Conservation (phyloP, 2,888 invertebrate genomes). For the Zaprionus bogoriensis region DNA sequence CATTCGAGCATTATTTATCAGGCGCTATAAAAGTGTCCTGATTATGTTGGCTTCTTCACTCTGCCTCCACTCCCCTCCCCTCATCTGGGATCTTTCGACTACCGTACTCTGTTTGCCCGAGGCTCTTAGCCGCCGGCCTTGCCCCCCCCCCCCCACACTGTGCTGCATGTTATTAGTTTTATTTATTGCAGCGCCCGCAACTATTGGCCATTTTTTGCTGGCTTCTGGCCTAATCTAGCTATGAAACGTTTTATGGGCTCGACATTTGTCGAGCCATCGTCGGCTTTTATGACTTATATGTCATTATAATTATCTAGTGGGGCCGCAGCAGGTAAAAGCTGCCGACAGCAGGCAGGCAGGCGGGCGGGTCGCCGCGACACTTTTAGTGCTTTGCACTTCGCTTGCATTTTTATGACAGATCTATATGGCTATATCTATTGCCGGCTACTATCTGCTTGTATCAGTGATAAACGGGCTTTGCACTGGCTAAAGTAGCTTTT, state of each 20-base stretch:
- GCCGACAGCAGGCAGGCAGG: background rate
- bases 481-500: background rate
- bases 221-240: slow-evolving; percentile 44
- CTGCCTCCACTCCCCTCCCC: background rate
- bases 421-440: background rate
- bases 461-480: slow-evolving; percentile 1
- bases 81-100: too few species aligned
- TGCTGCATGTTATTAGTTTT: slow-evolving; percentile 55
- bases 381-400: slow-evolving; percentile 7
- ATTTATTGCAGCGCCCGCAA: slow-evolving; percentile 53
- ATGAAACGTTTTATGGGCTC: slow-evolving; percentile 56
- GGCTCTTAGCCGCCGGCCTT: slow-evolving; percentile 9
- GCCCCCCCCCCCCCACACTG: slow-evolving; percentile 29
- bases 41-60: slow-evolving; percentile 54
- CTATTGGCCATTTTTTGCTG: slow-evolving; percentile 15
- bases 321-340: background rate
- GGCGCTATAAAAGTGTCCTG: slow-evolving; percentile 78
- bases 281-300: slow-evolving; percentile 24
- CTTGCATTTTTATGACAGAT: slow-evolving; percentile 30
- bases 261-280: slow-evolving; percentile 3
- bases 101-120: background rate
- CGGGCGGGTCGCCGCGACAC: background rate
- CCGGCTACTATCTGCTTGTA: background rate
- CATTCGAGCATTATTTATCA: slow-evolving; percentile 78
- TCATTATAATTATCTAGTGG: slow-evolving; percentile 61